Percentiles rank a stretch among this genome's conserved stretches.
These are phyloP conservation scores for Bombus terrestris DNA, from an alignment of 1,140 invertebrate genomes.

Conservation along the genomic window DNA sequence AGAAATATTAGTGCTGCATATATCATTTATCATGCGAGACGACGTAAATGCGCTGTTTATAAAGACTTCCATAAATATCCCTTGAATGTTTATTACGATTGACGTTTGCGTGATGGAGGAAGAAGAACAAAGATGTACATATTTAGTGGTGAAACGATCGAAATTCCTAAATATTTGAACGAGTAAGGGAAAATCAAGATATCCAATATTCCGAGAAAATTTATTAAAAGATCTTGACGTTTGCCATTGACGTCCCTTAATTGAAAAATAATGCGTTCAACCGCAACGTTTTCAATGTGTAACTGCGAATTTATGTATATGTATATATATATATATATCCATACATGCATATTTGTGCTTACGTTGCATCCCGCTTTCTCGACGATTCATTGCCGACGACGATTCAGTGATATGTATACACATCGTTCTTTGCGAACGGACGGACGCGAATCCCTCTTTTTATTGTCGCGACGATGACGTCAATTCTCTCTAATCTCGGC, in stretches of 20 bases:
- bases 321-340: too few species aligned
- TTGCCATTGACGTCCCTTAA: constrained; percentile 1
- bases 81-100: neutral
- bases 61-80: neutral
- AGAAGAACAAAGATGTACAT: neutral
- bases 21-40: neutral
- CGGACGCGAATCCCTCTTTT: constrained; percentile 52
- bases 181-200: neutral
- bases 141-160: neutral
- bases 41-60: neutral
- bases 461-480: constrained; percentile 64
- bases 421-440: constrained; percentile 6
- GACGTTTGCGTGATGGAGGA: neutral
- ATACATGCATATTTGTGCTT: neutral
- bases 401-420: constrained; percentile 37
- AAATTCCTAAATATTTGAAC: neutral
- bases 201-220: neutral
- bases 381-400: constrained; percentile 36
- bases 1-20: neutral
- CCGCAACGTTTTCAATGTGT: neutral
- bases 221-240: neutral
- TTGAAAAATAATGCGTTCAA: constrained; percentile 12
- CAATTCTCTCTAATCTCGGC: constrained; percentile 65
- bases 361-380: constrained; percentile 47
- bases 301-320: neutral